Conservation (phyloP, 2,888 invertebrate species). For the Drosophila pegasa region DNA sequence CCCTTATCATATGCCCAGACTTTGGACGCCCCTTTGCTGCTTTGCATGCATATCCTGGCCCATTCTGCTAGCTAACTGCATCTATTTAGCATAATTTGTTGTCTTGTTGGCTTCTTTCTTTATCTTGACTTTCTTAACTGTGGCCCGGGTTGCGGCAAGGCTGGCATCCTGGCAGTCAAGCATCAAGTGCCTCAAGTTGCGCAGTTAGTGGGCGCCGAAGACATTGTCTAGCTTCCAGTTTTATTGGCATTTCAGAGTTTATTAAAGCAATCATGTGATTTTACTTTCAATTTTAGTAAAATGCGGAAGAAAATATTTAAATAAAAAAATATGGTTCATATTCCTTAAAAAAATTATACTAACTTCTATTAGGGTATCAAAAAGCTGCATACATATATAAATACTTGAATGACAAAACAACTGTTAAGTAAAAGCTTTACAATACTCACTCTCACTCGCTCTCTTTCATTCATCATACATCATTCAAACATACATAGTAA, state of each 20-base stretch:
- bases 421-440: background rate
- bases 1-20: constrained; percentile 61
- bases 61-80: constrained; percentile 59
- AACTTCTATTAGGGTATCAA: background rate
- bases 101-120: constrained; percentile 40
- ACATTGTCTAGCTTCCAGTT: constrained; percentile 41
- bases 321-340: too few species aligned
- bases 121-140: constrained; percentile 8
- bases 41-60: constrained; percentile 67
- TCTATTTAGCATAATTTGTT: constrained; percentile 77
- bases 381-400: background rate
- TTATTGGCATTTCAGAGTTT: constrained; percentile 25
- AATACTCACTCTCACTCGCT: constrained; percentile 2
- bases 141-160: constrained; percentile 1
- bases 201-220: constrained; percentile 36
- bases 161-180: constrained; percentile 36
- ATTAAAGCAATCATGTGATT: constrained; percentile 26
- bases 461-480: background rate
- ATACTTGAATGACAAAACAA: background rate
- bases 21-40: constrained; percentile 31
- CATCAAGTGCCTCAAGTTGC: constrained; percentile 52
- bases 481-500: background rate
- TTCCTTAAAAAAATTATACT: background rate
- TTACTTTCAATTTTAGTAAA: constrained; percentile 13
- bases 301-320: background rate